Evolutionary conservation across 2,113 vertebrate genomes (phyloP), one percentile per base, ranked within the genome.

Genomic region (Sinocyclocheilus anshuiensis): DNA sequence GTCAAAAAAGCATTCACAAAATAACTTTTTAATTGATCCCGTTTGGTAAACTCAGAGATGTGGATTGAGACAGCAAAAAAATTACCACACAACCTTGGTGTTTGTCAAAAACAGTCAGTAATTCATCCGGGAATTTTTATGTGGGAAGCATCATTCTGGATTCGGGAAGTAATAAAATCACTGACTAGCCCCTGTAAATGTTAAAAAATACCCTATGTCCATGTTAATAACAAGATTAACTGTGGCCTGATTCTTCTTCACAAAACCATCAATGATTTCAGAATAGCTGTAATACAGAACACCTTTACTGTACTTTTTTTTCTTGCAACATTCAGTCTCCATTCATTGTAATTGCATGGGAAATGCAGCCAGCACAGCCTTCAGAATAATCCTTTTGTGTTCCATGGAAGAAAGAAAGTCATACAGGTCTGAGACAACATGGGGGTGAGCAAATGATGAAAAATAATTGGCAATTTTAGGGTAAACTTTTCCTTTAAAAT

Each of bases 401-500:
- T 18, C 24, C n/a, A n/a, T 4, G 45, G 75, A 53, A 29, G 45
- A 77, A 24, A 13, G 39, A 22, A 36, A 1, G 36, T 45, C 10
- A 42, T 42, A 20, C 1, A 5, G 7, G 45, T 50, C 29, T 77
- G 48, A 53, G 53, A 53, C 75, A 53, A 53, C 48, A 77, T 77
- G 75, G 45, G 45, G 26, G 50, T 59, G 50, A 79, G 77, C 10
- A 33, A 57, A 59, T 39, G 8, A 79, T 36, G 18, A 36, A 59
- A 57, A 39, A 57, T 53, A 1, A 77, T 39, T 79, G 4, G 22
- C 36, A 33, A 57, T 39, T n/a, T 79, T 11, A 22, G 20, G 55
- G 50, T 10, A 9, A 79, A 36, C 29, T 61, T n/a, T 61, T 39
- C 55, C 76, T 77, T 77, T 77, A 77, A 77, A 26, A 55, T 15